Evolutionary conservation across 2,888 invertebrate species (phyloP).

Genomic region (Neria commutata): DNA sequence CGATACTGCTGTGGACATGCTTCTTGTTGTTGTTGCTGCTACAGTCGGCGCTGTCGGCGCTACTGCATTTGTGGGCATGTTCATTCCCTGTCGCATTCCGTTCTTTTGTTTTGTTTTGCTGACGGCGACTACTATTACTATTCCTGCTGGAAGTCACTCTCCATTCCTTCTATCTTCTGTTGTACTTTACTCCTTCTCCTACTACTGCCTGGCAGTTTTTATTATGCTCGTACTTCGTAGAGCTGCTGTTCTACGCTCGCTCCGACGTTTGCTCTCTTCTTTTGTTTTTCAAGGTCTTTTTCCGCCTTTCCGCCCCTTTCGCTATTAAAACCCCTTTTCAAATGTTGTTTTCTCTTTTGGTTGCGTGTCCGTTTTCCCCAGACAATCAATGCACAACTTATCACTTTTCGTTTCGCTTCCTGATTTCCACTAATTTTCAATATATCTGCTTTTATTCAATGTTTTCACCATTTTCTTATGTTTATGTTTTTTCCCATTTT

Average conservation of each 20-base stretch:
- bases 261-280: too few species aligned
- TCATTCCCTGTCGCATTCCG: too few species aligned
- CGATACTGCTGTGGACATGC: not conserved
- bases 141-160: conserved; percentile 28
- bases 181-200: not conserved
- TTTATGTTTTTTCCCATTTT: conserved; percentile 7
- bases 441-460: not conserved
- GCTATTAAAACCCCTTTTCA: conserved; percentile 6
- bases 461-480: not conserved
- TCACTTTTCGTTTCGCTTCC: not conserved
- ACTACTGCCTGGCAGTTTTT: not conserved
- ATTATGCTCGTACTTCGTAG: conserved; percentile 7
- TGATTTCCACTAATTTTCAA: not conserved
- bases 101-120: conserved; percentile 7
- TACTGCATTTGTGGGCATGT: not conserved
- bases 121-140: not conserved
- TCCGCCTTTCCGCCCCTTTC: conserved; percentile 17
- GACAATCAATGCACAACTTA: not conserved
- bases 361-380: conserved; percentile 31
- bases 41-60: not conserved
- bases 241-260: conserved; percentile 14
- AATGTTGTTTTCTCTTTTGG: conserved; percentile 25
- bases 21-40: not conserved
- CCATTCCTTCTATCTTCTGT: conserved; percentile 23
- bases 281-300: conserved; percentile 7